These are phyloP conservation scores for Calycopis cecrops DNA, from an alignment of 1,140 invertebrate genomes.

Conservation along the genomic window DNA sequence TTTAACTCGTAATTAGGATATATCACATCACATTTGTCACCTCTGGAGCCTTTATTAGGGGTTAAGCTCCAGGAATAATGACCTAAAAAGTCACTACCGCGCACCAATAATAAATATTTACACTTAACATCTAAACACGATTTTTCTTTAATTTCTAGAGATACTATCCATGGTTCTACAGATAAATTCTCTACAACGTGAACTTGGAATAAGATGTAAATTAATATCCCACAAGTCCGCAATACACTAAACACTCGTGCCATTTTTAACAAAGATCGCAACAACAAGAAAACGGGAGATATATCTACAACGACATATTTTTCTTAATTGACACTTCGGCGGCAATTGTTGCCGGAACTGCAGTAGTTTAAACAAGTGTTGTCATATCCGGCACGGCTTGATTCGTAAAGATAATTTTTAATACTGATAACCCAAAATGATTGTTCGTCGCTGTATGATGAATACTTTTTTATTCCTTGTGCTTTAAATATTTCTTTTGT, in stretches of 20 bases:
- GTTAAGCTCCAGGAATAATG: constrained; percentile 64
- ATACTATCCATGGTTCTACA: constrained; percentile 53
- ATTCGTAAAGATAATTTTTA: background rate
- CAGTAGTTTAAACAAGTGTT: constrained; percentile 39
- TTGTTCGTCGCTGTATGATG: too few relatives aligned
- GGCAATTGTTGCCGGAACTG: constrained; percentile 67
- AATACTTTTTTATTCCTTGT: too few relatives aligned
- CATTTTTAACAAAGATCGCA: constrained; percentile 46
- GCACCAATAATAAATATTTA: constrained; percentile 64
- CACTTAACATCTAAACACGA: constrained; percentile 51
- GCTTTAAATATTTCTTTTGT: too few relatives aligned
- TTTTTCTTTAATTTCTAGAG: constrained; percentile 51
- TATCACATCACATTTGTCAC: constrained; percentile 53
- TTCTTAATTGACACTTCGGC: constrained; percentile 55
- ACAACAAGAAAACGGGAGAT: constrained; percentile 41
- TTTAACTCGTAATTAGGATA: constrained; percentile 60
- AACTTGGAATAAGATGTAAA: constrained; percentile 49
- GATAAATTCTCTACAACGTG: constrained; percentile 30
- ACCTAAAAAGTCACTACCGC: constrained; percentile 58
- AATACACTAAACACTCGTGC: constrained; percentile 50
- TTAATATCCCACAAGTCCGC: constrained; percentile 70
- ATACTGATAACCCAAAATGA: background rate
- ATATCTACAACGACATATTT: constrained; percentile 51
- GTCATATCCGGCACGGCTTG: constrained; percentile 39
- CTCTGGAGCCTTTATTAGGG: constrained; percentile 38